Conservation (phyloP, 2,888 invertebrate genomes). For the Molanna angustata region DNA sequence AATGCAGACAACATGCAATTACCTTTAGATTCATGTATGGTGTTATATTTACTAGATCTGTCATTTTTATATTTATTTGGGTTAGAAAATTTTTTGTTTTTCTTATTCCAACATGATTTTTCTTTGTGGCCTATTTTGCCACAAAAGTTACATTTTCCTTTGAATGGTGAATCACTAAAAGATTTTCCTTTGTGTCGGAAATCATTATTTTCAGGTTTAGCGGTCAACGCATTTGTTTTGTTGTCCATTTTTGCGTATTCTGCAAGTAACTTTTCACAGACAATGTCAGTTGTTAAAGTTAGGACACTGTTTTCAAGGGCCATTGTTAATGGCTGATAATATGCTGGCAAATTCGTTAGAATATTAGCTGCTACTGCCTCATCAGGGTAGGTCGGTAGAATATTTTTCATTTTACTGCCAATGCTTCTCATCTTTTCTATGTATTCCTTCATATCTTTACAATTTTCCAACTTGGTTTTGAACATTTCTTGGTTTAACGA, state of each 20-base stretch:
- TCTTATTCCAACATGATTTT: not conserved
- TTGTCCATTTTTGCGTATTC: not conserved
- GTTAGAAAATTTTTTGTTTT: not conserved
- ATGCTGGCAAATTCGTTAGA: slow-evolving; percentile 1
- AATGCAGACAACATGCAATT: not conserved
- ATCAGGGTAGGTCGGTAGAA: slow-evolving; percentile 1
- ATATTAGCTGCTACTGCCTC: slow-evolving; percentile 2
- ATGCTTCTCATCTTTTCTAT: slow-evolving; percentile 4
- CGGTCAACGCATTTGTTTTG: not conserved
- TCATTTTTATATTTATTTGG: not conserved
- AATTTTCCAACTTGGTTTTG: not conserved
- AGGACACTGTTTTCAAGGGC: slow-evolving; percentile 2
- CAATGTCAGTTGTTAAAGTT: slow-evolving; percentile 2
- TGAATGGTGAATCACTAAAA: not conserved
- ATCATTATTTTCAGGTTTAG: not conserved
- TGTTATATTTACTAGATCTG: not conserved
- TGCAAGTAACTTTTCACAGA: slow-evolving; percentile 1
- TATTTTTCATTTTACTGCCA: not conserved
- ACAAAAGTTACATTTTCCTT: slow-evolving; percentile 1
- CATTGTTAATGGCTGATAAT: slow-evolving; percentile 1
- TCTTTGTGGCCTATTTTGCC: not conserved
- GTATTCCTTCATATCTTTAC: not conserved
- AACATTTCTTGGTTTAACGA: slow-evolving; percentile 1
- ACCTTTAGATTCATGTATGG: not conserved
- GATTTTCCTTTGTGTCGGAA: not conserved